Evolutionary conservation across 2,113 vertebrate genomes (phyloP).

Genomic region (Platichthys stellatus): DNA sequence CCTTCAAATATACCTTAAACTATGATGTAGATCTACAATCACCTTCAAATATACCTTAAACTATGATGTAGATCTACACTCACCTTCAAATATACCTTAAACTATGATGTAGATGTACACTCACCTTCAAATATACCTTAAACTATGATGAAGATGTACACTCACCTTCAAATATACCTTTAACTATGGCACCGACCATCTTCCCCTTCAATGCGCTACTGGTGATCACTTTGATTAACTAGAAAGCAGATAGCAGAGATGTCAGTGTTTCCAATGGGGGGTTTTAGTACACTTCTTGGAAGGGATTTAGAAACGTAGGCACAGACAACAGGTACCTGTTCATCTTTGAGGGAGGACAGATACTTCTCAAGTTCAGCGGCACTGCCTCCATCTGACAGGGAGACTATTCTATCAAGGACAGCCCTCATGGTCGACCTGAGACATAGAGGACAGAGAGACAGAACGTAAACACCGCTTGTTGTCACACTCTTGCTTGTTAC

Average conservation of each 20-base stretch:
- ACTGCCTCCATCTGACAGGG: slow-evolving; percentile 68
- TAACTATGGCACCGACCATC: slow-evolving; percentile 83
- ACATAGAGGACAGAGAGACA: background rate
- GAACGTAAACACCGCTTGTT: background rate
- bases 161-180: slow-evolving; percentile 91
- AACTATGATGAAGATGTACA: slow-evolving; percentile 55
- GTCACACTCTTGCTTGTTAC: background rate
- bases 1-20: slow-evolving; percentile 92
- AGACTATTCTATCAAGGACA: slow-evolving; percentile 73
- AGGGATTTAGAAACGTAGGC: too few relatives aligned
- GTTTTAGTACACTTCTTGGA: too few relatives aligned
- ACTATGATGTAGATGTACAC: background rate
- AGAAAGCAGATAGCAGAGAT: slow-evolving; percentile 5
- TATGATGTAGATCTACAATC: slow-evolving; percentile 35
- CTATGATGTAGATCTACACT: background rate
- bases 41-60: too few relatives aligned
- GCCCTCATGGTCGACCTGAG: slow-evolving; percentile 58
- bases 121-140: slow-evolving; percentile 92
- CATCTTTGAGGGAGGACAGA: slow-evolving; percentile 68
- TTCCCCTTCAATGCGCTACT: slow-evolving; percentile 87
- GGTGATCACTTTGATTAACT: slow-evolving; percentile 85
- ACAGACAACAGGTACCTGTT: slow-evolving; percentile 63
- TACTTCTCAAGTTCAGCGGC: slow-evolving; percentile 74
- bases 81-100: too few relatives aligned
- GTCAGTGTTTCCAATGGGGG: background rate